These are phyloP conservation scores for Girardia tigrina DNA, from an alignment of 2,888 invertebrate genomes.

Conservation along the genomic window DNA sequence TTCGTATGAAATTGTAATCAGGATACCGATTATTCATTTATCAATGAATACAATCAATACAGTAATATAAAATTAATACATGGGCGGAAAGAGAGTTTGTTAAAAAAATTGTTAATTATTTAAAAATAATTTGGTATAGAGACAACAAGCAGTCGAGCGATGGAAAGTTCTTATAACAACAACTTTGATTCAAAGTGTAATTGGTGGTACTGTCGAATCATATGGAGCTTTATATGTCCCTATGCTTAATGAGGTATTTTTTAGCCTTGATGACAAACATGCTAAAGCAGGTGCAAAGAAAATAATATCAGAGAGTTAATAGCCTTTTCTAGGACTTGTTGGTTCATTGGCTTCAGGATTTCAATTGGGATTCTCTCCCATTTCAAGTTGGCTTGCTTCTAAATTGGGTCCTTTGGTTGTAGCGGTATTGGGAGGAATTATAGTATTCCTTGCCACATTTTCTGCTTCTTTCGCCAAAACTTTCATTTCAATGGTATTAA, in stretches of 20 bases:
- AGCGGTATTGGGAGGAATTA: background rate
- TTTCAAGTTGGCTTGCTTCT: background rate
- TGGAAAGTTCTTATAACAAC: slow-evolving; percentile 13
- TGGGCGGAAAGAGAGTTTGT: background rate
- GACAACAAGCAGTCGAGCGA: background rate
- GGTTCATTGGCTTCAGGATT: background rate
- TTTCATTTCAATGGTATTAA: background rate
- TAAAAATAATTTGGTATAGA: background rate
- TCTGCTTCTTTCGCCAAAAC: background rate
- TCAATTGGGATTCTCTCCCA: background rate
- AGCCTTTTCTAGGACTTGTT: background rate
- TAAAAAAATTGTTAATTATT: background rate
- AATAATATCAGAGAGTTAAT: background rate
- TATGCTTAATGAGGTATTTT: background rate
- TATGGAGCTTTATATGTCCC: slow-evolving; percentile 19
- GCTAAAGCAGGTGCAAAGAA: background rate
- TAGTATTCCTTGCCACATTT: background rate
- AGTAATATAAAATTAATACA: too few relatives aligned
- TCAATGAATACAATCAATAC: too few relatives aligned
- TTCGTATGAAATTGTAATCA: too few relatives aligned
- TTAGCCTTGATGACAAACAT: background rate
- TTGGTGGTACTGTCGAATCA: background rate
- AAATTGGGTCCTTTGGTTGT: background rate
- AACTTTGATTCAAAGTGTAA: background rate
- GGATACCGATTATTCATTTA: too few relatives aligned